Evolutionary conservation across 2,888 invertebrate genomes (phyloP).

Genomic region (Synergus umbraculus): DNA sequence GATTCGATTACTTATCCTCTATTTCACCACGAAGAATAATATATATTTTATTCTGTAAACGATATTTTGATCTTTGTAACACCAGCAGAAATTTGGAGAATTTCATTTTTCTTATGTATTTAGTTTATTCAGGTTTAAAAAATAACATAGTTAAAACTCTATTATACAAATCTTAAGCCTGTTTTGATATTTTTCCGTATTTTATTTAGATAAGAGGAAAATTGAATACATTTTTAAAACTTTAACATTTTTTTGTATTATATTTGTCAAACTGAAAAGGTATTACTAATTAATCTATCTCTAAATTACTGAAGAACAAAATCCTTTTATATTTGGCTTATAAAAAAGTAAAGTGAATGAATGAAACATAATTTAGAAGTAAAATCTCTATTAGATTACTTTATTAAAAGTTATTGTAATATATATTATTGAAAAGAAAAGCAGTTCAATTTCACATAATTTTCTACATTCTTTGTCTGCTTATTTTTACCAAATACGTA

Average conservation of each 20-base stretch:
- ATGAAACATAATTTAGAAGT: no score
- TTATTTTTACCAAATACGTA: no score
- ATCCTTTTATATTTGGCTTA: not conserved
- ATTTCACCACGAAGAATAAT: constrained; percentile 27
- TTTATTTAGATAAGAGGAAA: not conserved
- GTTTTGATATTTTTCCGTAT: not conserved
- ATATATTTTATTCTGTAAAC: not conserved
- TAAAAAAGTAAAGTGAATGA: not conserved
- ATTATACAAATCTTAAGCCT: no score
- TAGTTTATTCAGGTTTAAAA: no score
- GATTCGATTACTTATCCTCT: constrained; percentile 68
- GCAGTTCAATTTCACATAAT: no score
- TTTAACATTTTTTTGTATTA: not conserved
- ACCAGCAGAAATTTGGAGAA: not conserved
- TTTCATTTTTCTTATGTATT: not conserved
- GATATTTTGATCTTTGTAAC: constrained; percentile 12
- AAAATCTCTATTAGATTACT: no score
- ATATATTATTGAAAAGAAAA: no score
- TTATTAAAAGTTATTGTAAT: no score
- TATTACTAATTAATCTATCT: no score
- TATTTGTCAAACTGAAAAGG: not conserved
- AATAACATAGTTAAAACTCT: no score
- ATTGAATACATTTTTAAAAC: not conserved
- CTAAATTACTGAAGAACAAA: not conserved
- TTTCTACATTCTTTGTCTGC: no score